These are phyloP conservation scores for Glaucomys volans DNA, from an alignment of 2,113 vertebrate genomes.

Conservation along the genomic window DNA sequence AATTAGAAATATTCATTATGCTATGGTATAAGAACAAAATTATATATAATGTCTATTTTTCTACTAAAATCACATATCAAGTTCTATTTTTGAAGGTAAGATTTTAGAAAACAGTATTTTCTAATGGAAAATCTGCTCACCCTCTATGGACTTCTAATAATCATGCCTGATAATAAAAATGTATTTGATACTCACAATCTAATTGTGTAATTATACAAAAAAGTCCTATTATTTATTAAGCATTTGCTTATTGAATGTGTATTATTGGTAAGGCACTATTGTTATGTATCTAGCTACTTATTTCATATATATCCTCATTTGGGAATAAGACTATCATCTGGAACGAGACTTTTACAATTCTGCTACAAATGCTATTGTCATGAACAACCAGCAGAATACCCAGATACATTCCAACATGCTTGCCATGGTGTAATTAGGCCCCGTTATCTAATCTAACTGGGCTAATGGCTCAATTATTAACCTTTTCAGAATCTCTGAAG, in stretches of 20 bases:
- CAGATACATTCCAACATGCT: neutral
- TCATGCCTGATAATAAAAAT: neutral
- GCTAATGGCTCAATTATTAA: neutral
- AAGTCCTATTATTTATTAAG: neutral
- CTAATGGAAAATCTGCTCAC: neutral
- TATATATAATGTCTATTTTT: neutral
- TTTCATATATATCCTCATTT: neutral
- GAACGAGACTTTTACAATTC: neutral
- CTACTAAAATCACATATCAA: neutral
- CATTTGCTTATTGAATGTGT: neutral
- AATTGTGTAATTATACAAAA: neutral
- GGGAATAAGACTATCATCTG: neutral
- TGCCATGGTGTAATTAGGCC: neutral
- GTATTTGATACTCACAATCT: neutral
- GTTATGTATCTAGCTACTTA: neutral
- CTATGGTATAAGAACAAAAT: neutral
- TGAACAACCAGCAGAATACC: neutral
- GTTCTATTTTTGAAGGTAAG: neutral
- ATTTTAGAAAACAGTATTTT: neutral
- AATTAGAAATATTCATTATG: neutral
- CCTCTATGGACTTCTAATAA: neutral
- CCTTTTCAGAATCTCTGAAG: slow-evolving; percentile 2
- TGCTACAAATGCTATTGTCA: neutral
- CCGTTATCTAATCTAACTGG: no score
- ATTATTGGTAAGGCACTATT: neutral